phyloP scores from a whole-genome alignment of 2,113 vertebrate species.

The Addax nasomaculatus region DNA sequence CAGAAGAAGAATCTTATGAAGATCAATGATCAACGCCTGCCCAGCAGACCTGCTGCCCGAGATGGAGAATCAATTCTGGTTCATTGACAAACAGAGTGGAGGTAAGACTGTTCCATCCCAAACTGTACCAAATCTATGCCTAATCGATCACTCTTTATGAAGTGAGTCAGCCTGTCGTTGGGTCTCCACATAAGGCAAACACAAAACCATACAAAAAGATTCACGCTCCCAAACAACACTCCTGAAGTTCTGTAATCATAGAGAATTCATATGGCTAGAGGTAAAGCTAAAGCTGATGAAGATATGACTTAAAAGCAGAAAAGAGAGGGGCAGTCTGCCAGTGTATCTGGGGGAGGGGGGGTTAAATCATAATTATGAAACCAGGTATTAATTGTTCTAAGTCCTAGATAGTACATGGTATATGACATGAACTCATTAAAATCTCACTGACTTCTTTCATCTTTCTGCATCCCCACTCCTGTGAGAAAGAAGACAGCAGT shows the following conservation, averaged over 20 bases:
- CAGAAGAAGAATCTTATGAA: background rate
- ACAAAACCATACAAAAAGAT: background rate
- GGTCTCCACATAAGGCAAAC: background rate
- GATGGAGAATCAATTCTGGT: background rate
- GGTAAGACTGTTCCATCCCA: background rate
- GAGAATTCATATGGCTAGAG: background rate
- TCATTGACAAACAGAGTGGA: background rate
- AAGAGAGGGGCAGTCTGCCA: background rate
- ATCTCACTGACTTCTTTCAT: background rate
- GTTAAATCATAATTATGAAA: background rate
- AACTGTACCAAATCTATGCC: background rate
- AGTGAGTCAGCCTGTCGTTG: background rate
- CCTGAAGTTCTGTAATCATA: background rate
- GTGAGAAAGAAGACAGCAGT: background rate
- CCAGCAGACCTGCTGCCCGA: background rate
- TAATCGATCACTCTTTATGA: background rate
- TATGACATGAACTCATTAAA: background rate
- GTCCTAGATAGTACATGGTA: background rate
- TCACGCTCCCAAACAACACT: background rate
- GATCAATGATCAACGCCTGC: background rate
- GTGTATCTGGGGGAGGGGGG: background rate
- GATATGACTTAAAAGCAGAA: background rate
- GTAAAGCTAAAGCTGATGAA: background rate
- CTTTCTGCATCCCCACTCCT: background rate
- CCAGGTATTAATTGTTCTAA: background rate